Conservation (phyloP, 2,888 invertebrate species). For the Euspilapteryx auroguttella region DNA sequence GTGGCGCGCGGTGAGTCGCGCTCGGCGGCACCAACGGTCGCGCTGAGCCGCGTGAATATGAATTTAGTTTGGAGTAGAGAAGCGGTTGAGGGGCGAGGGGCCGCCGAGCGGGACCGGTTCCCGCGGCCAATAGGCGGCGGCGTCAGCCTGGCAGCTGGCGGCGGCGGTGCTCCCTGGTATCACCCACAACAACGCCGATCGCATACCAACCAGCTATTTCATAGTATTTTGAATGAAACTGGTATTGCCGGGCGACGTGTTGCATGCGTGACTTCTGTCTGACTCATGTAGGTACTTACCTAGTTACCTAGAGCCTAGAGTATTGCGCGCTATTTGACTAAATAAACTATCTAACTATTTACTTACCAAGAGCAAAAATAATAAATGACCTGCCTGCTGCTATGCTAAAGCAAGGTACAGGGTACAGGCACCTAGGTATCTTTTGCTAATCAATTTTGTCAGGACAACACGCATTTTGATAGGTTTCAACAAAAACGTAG, state of each 20-base stretch:
- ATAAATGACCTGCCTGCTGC: too few relatives aligned
- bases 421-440: neutral
- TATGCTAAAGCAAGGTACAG: too few relatives aligned
- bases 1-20: constrained; percentile 29
- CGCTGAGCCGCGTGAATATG: constrained; percentile 48
- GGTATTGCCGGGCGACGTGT: too few relatives aligned
- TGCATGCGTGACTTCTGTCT: constrained; percentile 22
- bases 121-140: constrained; percentile 36
- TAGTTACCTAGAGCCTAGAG: too few relatives aligned
- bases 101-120: constrained; percentile 38
- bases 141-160: constrained; percentile 44
- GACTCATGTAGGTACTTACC: constrained; percentile 30
- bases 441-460: constrained; percentile 23
- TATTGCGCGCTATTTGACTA: too few relatives aligned
- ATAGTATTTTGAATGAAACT: constrained; percentile 41
- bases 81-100: constrained; percentile 18
- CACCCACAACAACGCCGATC: too few relatives aligned
- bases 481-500: too few relatives aligned
- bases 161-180: constrained; percentile 23
- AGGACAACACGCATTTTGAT: too few relatives aligned
- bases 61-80: constrained; percentile 26
- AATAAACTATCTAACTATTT: too few relatives aligned
- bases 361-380: too few relatives aligned
- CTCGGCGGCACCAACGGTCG: constrained; percentile 51
- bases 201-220: constrained; percentile 29